A percentile compares a stretch with the other conserved stretches of the same genome.
Conservation (phyloP, 2,797 vertebrate genomes). For the Parauchenoglanis punctatus region DNA sequence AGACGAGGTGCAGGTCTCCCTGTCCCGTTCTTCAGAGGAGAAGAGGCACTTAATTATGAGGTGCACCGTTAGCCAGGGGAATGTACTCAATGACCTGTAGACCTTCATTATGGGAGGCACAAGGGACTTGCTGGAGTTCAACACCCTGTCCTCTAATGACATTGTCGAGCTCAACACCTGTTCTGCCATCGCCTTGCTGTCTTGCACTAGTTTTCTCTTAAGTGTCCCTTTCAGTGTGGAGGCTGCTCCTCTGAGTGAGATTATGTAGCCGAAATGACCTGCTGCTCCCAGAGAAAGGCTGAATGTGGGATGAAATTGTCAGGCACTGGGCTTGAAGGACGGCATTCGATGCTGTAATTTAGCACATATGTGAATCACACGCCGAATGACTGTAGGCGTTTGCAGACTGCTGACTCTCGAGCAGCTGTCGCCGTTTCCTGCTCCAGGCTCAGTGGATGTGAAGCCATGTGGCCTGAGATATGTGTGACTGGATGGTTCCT, state of each 20-base stretch:
- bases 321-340: slow-evolving; percentile 57
- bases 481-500: background rate
- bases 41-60: slow-evolving; percentile 54
- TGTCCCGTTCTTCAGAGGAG: slow-evolving; percentile 32
- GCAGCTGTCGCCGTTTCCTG: background rate
- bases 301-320: slow-evolving; percentile 60
- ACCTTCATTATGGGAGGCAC: slow-evolving; percentile 53
- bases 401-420: slow-evolving; percentile 55
- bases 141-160: slow-evolving; percentile 51
- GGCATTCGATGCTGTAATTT: slow-evolving; percentile 75
- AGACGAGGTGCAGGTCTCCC: slow-evolving; percentile 17
- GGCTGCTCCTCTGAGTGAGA: slow-evolving; percentile 46
- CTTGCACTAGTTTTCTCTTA: slow-evolving; percentile 31
- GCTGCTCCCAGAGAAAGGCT: slow-evolving; percentile 52
- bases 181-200: slow-evolving; percentile 19
- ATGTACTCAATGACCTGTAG: slow-evolving; percentile 47
- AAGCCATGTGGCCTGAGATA: background rate
- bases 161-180: slow-evolving; percentile 43
- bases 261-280: slow-evolving; percentile 63
- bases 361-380: slow-evolving; percentile 71
- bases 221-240: slow-evolving; percentile 49
- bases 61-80: slow-evolving; percentile 14
- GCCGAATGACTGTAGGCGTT: slow-evolving; percentile 72
- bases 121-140: slow-evolving; percentile 42
- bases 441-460: background rate